Evolutionary conservation across 1,140 invertebrate genomes (phyloP).

Genomic region (Trichogramma pretiosum): DNA sequence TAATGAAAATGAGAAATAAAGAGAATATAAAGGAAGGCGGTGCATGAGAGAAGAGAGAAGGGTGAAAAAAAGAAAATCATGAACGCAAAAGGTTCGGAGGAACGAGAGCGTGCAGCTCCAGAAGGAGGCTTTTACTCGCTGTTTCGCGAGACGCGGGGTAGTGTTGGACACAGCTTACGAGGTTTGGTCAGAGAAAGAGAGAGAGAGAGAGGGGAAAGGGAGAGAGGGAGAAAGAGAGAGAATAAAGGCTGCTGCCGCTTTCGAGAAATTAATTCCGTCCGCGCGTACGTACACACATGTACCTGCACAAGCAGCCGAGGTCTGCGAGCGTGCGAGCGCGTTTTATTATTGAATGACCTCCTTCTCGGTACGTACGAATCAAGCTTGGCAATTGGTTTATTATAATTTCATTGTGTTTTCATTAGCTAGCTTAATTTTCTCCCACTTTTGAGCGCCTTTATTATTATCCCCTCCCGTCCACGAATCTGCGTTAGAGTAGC

Average conservation of each 20-base stretch:
- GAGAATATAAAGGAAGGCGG: slow-evolving; percentile 1
- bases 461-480: slow-evolving; percentile 16
- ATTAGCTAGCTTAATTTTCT: slow-evolving; percentile 43
- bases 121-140: too few species aligned
- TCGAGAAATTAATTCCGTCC: slow-evolving; percentile 43
- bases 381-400: slow-evolving; percentile 46
- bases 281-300: neutral
- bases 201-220: neutral
- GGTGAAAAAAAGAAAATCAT: neutral
- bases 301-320: slow-evolving; percentile 17
- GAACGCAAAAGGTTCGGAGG: neutral
- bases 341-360: slow-evolving; percentile 46
- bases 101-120: neutral
- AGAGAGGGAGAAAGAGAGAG: slow-evolving; percentile 16
- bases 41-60: neutral
- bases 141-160: too few species aligned
- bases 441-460: too few species aligned
- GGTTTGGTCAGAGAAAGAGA: too few species aligned
- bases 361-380: slow-evolving; percentile 41
- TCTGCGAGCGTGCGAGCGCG: slow-evolving; percentile 30
- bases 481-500: too few species aligned
- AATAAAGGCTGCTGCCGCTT: slow-evolving; percentile 44
- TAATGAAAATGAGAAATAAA: slow-evolving; percentile 17
- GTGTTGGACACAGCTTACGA: too few species aligned
- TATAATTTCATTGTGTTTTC: slow-evolving; percentile 48